Conservation (phyloP, 1,140 invertebrate species). For the Papilio aristodemus region DNA sequence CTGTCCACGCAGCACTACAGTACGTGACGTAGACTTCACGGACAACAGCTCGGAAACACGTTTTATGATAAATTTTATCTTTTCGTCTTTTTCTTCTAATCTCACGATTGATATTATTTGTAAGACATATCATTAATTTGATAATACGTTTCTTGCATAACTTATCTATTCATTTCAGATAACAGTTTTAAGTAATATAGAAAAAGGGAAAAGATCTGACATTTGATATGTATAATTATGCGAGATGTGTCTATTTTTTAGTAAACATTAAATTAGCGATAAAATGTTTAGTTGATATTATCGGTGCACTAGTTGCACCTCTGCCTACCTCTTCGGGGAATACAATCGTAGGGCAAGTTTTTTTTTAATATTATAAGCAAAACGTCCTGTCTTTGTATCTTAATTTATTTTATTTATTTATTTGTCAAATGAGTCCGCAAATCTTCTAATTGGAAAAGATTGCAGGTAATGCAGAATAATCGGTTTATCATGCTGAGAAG, state of each 20-base stretch:
- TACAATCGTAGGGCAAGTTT: no score
- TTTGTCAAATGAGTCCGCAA: neutral
- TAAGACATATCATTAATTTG: neutral
- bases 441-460: neutral
- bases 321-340: no score
- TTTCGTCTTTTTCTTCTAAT: neutral
- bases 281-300: no score
- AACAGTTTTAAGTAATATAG: neutral
- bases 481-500: no score
- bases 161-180: neutral
- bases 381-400: no score
- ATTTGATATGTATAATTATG: no score
- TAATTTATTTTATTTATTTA: neutral
- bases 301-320: no score
- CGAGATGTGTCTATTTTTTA: no score
- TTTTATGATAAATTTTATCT: neutral
- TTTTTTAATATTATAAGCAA: no score
- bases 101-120: neutral
- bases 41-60: neutral
- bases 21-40: constrained; percentile 1
- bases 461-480: neutral
- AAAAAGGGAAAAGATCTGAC: no score
- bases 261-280: no score
- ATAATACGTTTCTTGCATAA: neutral
- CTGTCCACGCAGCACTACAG: neutral